These are phyloP conservation scores for Varanus komodoensis DNA, from an alignment of 2,113 vertebrate species.

Conservation along the genomic window DNA sequence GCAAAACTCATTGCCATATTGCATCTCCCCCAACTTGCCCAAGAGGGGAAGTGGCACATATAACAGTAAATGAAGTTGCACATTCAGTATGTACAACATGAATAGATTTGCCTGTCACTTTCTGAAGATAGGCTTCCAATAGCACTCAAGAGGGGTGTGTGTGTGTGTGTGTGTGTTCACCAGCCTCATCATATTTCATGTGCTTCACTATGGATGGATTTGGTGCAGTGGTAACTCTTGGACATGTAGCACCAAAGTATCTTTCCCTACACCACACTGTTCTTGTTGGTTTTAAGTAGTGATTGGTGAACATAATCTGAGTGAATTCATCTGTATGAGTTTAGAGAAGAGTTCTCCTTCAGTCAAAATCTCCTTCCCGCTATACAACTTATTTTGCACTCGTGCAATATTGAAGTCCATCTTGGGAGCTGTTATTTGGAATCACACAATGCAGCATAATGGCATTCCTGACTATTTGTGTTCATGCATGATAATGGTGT, in stretches of 20 bases:
- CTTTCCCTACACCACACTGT: too few species aligned
- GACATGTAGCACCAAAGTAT: background rate
- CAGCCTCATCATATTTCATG: background rate
- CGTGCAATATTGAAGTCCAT: too few species aligned
- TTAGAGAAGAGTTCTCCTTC: too few species aligned
- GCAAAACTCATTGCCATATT: background rate
- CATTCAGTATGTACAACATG: background rate
- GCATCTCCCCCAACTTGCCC: background rate
- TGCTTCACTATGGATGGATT: background rate
- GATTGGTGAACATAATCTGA: too few species aligned
- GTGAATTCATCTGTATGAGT: too few species aligned
- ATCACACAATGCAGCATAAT: too few species aligned
- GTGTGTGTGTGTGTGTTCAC: background rate
- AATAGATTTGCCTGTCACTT: background rate
- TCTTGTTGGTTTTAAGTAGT: too few species aligned
- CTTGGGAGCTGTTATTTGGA: too few species aligned
- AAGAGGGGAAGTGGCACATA: background rate
- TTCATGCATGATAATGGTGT: too few species aligned
- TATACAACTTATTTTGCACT: too few species aligned
- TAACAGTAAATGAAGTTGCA: background rate
- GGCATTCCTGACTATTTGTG: too few species aligned
- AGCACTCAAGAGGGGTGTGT: background rate
- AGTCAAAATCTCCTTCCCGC: too few species aligned
- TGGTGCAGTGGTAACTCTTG: background rate
- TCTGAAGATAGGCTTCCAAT: background rate